Evolutionary conservation across 2,797 vertebrate genomes (phyloP).

Genomic region (Halcyon badia): DNA sequence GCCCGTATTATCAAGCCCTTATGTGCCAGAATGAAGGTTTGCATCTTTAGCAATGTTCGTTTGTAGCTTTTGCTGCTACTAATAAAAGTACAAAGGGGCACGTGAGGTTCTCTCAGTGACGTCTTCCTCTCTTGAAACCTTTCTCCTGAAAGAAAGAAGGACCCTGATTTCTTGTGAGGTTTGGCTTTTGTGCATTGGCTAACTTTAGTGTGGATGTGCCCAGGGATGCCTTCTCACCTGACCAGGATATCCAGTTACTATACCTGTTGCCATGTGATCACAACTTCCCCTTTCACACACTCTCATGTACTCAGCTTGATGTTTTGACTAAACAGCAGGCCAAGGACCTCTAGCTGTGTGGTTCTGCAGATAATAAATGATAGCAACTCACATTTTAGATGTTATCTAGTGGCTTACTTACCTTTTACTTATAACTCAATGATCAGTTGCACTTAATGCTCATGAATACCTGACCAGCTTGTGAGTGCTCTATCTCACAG

Average conservation of each 20-base stretch:
- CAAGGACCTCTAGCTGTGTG: neutral
- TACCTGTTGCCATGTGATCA: neutral
- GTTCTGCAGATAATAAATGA: neutral
- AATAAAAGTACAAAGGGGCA: neutral
- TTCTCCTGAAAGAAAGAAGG: neutral
- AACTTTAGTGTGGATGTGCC: neutral
- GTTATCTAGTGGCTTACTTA: neutral
- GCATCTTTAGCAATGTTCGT: neutral
- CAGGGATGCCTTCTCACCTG: neutral
- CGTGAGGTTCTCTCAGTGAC: neutral
- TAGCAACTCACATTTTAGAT: neutral
- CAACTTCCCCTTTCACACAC: fast-evolving
- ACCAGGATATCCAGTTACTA: fast-evolving
- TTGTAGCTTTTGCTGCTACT: neutral
- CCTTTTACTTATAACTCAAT: neutral
- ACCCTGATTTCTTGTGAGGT: neutral
- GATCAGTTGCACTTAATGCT: neutral
- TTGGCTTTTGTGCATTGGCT: neutral
- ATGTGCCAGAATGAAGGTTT: neutral
- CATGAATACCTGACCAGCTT: neutral
- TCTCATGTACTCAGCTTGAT: fast-evolving
- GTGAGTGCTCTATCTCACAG: neutral
- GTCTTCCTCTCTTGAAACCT: neutral
- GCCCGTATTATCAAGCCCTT: neutral
- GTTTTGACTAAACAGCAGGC: neutral